Conservation (phyloP, 2,888 invertebrate genomes). For the Pollenia labialis region DNA sequence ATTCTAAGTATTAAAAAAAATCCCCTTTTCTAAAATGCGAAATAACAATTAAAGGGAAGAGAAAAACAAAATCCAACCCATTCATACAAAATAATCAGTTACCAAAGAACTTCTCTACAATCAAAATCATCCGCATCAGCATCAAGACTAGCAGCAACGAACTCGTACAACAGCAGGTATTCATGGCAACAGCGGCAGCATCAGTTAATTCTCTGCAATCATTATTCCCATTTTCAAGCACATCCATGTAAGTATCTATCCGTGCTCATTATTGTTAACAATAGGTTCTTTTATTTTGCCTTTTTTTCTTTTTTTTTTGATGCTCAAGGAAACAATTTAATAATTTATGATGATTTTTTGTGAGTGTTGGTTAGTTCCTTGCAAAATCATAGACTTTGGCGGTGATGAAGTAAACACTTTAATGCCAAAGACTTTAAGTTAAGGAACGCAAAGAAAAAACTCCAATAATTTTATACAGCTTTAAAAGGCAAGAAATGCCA, state of each 20-base stretch:
- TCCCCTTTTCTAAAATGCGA: not conserved
- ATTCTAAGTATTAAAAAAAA: not conserved
- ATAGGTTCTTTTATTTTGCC: constrained; percentile 32
- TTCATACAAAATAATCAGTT: constrained; percentile 28
- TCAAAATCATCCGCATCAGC: not conserved
- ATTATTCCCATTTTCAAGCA: not conserved
- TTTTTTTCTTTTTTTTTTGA: not conserved
- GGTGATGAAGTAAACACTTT: constrained; percentile 58
- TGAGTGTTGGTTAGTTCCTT: constrained; percentile 35
- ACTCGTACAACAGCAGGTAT: constrained; percentile 10
- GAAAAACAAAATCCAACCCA: constrained; percentile 1
- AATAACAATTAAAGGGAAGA: not conserved
- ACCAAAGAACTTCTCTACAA: constrained; percentile 12
- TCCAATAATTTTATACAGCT: not conserved
- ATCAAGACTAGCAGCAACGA: not conserved
- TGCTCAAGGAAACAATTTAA: constrained; percentile 64
- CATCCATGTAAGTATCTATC: not conserved
- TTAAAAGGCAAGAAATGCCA: not conserved
- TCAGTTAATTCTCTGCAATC: constrained; percentile 9
- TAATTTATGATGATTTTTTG: constrained; percentile 61
- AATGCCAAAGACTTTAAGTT: constrained; percentile 17
- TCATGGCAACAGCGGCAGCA: constrained; percentile 11
- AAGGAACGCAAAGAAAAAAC: constrained; percentile 1
- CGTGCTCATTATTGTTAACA: constrained; percentile 51
- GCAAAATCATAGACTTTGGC: constrained; percentile 33